Conservation (phyloP, 1,140 invertebrate genomes). For the Argopecten irradians region DNA sequence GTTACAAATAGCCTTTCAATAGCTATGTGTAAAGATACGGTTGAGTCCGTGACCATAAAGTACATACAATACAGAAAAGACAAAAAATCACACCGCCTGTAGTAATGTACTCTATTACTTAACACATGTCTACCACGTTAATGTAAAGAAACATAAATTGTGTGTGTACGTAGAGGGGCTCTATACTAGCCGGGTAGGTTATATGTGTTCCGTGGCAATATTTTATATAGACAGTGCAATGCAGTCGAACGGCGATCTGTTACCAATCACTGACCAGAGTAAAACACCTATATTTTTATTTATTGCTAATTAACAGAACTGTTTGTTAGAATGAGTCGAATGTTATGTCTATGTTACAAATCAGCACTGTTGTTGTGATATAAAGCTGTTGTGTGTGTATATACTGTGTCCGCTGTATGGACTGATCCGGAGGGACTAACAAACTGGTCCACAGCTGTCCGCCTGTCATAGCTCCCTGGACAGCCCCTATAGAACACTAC, state of each 20-base stretch:
- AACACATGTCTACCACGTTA: neutral
- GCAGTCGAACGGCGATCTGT: neutral
- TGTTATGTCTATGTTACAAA: no score
- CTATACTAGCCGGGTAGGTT: neutral
- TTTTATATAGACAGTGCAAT: neutral
- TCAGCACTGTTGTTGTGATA: no score
- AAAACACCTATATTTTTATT: neutral
- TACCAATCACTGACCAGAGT: neutral
- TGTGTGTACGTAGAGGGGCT: no score
- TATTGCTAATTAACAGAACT: neutral
- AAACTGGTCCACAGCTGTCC: neutral
- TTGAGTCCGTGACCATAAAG: neutral
- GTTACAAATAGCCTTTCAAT: neutral
- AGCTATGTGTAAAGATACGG: neutral
- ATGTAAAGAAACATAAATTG: no score
- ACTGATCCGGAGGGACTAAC: neutral
- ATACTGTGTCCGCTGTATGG: no score
- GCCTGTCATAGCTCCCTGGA: neutral
- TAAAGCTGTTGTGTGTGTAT: no score
- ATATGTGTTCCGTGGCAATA: neutral
- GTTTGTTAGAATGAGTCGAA: no score
- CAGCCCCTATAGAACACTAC: neutral
- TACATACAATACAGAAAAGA: neutral
- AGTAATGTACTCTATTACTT: neutral
- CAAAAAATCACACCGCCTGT: neutral